These are phyloP conservation scores for Ophioderma brevispina DNA, from an alignment of 35 echinoderm and acorn worm species.

Conservation along the genomic window DNA sequence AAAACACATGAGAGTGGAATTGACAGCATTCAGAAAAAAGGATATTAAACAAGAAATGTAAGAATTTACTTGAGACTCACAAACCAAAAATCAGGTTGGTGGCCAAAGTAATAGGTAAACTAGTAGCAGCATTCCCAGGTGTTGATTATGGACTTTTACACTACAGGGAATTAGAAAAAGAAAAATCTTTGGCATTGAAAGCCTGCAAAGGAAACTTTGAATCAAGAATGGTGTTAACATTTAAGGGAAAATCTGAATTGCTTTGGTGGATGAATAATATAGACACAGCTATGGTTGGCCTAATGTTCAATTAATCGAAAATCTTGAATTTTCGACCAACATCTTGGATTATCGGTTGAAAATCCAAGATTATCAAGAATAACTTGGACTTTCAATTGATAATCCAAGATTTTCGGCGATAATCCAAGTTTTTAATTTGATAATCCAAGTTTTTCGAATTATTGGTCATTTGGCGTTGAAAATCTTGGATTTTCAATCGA, in stretches of 20 bases:
- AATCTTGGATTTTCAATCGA: no score
- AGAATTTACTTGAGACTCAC: slow-evolving; percentile 8
- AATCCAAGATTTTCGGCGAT: no score
- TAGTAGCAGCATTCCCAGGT: slow-evolving; percentile 69
- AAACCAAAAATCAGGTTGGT: slow-evolving; percentile 45
- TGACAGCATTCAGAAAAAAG: slow-evolving; percentile 39
- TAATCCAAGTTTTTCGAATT: no score
- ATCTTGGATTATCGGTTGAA: no score
- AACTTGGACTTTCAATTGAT: no score
- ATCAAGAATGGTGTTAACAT: slow-evolving; percentile 40
- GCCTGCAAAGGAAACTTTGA: slow-evolving; percentile 68
- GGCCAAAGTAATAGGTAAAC: slow-evolving; percentile 63
- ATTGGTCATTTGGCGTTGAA: no score
- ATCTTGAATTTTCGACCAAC: no score
- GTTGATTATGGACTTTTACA: slow-evolving; percentile 63
- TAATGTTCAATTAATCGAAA: no score
- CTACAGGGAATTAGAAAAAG: slow-evolving; percentile 67
- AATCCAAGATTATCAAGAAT: no score
- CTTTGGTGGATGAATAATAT: slow-evolving; percentile 73
- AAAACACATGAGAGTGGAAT: slow-evolving; percentile 18
- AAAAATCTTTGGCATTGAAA: slow-evolving; percentile 55
- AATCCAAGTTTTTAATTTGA: no score
- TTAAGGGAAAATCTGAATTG: slow-evolving; percentile 30
- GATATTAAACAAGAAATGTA: slow-evolving; percentile 49
- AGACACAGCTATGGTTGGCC: no score